Base-by-base conservation (phyloP, 1,140 invertebrate genomes). In the Propsilocerus akamusi region DNA sequence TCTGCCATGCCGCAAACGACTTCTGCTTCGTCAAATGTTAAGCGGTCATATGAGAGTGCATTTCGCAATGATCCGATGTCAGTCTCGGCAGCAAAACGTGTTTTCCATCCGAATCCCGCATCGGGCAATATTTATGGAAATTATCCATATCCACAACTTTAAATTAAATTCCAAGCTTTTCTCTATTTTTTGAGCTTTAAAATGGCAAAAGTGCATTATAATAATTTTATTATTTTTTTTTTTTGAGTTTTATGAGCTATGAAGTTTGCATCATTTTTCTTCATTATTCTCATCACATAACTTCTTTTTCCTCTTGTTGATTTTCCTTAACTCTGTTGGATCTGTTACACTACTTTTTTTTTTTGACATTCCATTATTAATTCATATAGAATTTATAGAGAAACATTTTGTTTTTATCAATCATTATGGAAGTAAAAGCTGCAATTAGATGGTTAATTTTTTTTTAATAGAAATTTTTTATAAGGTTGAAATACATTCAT, bases 31-130 rank as follows among this genome's bases (percentile, higher is more conserved):
- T n/a, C 59, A 7, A 49, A 25, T 25, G 64, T 65, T 55, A 65
- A 65, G 49, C 56, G 63, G 0, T 61, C 58, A 3, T 65, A 65
- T 48, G 63, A 64, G 41, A 63, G 61, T 47, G 63, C 63, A 10
- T 65, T 65, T 23, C 63, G 64, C 47, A 62, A 59, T 49, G 62
- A 65, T 30, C 48, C 58, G 5, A 41, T 41, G 34, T 20, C n/a
- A 17, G 34, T 41, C 10, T 20, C 34, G 11, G 34, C 34, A 20
- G 34, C 34, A 7, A 41, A 41, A 41, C n/a, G 34, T 7, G 34
- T 20, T 17, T 41, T 17, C 4, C 34, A 41, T 41, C 34, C 34
- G 22, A 41, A 17, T 41, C 34, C 17, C 22, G 34, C 34, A 41
- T 14, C 28, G 2, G 28, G 14, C 22, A 41, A 41, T 41, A n/a